Evolutionary conservation across 2,888 invertebrate genomes (phyloP), one percentile per base, ranked within the genome.

Genomic region (Cyclophora albipunctata): DNA sequence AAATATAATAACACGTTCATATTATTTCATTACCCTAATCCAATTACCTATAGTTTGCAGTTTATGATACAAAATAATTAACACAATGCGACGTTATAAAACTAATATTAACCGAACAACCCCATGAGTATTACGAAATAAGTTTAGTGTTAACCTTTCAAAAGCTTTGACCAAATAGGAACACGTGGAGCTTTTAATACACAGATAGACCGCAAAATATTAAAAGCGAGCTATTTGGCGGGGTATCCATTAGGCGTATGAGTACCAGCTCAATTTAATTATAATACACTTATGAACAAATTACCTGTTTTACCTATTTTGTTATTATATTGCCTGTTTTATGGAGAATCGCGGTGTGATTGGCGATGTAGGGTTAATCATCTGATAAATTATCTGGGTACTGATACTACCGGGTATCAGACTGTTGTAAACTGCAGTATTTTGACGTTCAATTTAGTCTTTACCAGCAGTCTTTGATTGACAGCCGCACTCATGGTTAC

Each of bases 221-320:
- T 59, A 55, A 53, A 59, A 60, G 56, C 60, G 48, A 53, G 54
- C 58, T 57, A 57, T 56, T 54, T 59, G 57, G 58, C 58, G 56
- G 48, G 49, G 48, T 54, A 56, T 47, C 55, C 58, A 62, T 61
- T 60, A 59, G 43, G 45, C 45, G 42, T 20, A 33, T 47, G 44
- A 49, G 37, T 51, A 48, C 46, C 7, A 48, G 45, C 45, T 48
- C 48, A 54, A 52, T 50, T 48, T 43, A 47, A 54, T 54, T 54
- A 54, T 37, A 34, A 40, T 46, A 37, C 45, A 51, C 51, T 49
- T 44, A 46, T 45, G 48, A 37, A 44, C 37, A 45, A 42, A 45
- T 42, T 46, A 45, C 42, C 46, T 37, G 37, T 0, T 37, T 5
- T 37, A 4, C 37, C 20, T 20, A 20, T 20, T 20, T 20, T 20